Evolutionary conservation across 2,888 invertebrate genomes (phyloP), one percentile per base, ranked within the genome.

Genomic region (Idaea biselata): DNA sequence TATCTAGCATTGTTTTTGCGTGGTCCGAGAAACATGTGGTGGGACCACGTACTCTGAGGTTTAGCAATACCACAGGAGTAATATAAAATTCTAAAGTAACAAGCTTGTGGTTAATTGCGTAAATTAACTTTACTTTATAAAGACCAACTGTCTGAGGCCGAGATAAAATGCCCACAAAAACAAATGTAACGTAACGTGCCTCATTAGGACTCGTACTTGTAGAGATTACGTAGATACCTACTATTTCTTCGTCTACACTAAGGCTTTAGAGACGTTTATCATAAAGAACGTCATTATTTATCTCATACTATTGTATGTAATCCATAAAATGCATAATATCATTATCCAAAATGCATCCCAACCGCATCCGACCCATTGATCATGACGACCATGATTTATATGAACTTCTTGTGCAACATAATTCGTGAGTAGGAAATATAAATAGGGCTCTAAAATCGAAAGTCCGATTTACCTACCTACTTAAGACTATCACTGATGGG

Each of bases 151-250:
- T 83, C 82, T 77, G 76, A 77, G 69, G 70, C 72, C 77, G 80
- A 86, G 83, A 86, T 84, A 86, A 89, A 89, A 88, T 87, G 86
- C 80, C 69, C 69, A 77, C 75, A 88, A 87, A 87, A 89, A 89
- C 75, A 66, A 67, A 78, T 44, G 6, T 14, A 33, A 44, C 44
- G 44, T 44, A 44, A 44, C 44, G 14, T 8, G 44, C 44, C 11
- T 11, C 44, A 44, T 44, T 14, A 44, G 44, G 44, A 44, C 11
- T 44, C 14, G 44, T 44, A 44, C 14, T 44, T 11, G 44, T 44
- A 44, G 44, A 44, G 8, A 7, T 44, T 44, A 11, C 44, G 44
- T 44, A 25, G 25, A 25, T 25, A 25, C n/a, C n/a, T 25, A 25
- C 3, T 25, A 25, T 25, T 25, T 25, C 25, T n/a, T n/a, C n/a